phyloP scores from a whole-genome alignment of 2,888 invertebrate genomes.

The Scaptodrosophila latifasciaeformis region DNA sequence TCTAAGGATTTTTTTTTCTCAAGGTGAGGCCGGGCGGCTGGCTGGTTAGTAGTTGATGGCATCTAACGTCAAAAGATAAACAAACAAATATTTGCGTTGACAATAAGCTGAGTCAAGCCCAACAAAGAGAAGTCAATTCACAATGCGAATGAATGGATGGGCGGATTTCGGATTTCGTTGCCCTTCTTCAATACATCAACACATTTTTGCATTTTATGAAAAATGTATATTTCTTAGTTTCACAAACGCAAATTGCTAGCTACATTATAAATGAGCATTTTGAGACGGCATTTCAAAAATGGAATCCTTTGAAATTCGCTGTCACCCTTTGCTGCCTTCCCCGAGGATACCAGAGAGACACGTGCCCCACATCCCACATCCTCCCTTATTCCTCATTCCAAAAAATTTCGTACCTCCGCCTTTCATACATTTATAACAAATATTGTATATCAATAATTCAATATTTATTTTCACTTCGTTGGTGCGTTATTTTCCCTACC shows the following conservation, averaged over 20 bases:
- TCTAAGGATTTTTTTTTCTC: too few species aligned
- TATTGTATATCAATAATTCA: slow-evolving; percentile 64
- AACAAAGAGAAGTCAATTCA: slow-evolving; percentile 11
- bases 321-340: slow-evolving; percentile 18
- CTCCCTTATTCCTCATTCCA: too few species aligned
- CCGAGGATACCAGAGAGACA: background rate
- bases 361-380: slow-evolving; percentile 3
- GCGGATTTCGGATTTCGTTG: background rate
- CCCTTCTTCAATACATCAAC: slow-evolving; percentile 39
- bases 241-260: slow-evolving; percentile 45
- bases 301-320: slow-evolving; percentile 39
- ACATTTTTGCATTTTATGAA: slow-evolving; percentile 23
- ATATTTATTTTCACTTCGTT: slow-evolving; percentile 55
- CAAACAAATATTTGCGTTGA: slow-evolving; percentile 62
- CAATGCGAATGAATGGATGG: slow-evolving; percentile 6
- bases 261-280: slow-evolving; percentile 47
- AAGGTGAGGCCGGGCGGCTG: too few species aligned
- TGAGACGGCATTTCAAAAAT: slow-evolving; percentile 2
- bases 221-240: slow-evolving; percentile 38
- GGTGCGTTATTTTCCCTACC: slow-evolving; percentile 17
- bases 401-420: slow-evolving; percentile 1
- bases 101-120: slow-evolving; percentile 45
- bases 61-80: slow-evolving; percentile 59
- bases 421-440: slow-evolving; percentile 22
- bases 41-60: slow-evolving; percentile 12